These are phyloP conservation scores for Mus spicilegus DNA, from an alignment of 2,113 vertebrate species.

Conservation along the genomic window DNA sequence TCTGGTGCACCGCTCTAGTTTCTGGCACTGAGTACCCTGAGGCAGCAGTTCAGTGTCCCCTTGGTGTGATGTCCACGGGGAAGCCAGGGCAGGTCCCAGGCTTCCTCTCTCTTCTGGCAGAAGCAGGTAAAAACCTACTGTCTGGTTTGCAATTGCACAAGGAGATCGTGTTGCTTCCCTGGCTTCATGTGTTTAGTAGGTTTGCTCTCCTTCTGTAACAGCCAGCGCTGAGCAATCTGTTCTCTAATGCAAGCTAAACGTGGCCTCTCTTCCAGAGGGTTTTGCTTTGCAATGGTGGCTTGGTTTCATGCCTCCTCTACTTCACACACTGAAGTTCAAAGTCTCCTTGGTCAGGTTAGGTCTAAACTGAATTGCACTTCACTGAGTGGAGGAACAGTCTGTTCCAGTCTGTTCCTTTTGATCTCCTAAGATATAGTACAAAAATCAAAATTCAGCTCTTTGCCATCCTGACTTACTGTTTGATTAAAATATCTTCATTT, in stretches of 20 bases:
- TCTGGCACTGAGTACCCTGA: background rate
- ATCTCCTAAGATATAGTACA: background rate
- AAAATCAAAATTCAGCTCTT: slow-evolving; percentile 24
- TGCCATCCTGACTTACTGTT: background rate
- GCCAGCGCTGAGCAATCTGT: slow-evolving; percentile 4
- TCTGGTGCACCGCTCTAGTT: background rate
- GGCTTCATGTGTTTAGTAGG: slow-evolving; percentile 26
- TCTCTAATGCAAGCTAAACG: slow-evolving; percentile 22
- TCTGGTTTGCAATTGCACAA: background rate
- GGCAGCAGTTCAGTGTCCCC: background rate
- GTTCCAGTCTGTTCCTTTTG: background rate
- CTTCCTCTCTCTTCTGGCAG: background rate
- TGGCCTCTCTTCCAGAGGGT: background rate
- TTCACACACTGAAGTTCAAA: background rate
- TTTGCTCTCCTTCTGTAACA: slow-evolving; percentile 39
- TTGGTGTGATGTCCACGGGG: background rate
- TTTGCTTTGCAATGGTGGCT: background rate
- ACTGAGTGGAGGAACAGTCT: background rate
- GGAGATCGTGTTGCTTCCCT: background rate
- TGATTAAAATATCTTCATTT: slow-evolving; percentile 11
- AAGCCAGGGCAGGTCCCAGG: background rate
- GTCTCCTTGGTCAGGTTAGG: background rate
- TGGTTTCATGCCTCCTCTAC: background rate
- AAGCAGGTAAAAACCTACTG: background rate
- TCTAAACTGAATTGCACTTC: background rate